phyloP scores from a whole-genome alignment of 2,113 vertebrate species.

The Etheostoma cragini region DNA sequence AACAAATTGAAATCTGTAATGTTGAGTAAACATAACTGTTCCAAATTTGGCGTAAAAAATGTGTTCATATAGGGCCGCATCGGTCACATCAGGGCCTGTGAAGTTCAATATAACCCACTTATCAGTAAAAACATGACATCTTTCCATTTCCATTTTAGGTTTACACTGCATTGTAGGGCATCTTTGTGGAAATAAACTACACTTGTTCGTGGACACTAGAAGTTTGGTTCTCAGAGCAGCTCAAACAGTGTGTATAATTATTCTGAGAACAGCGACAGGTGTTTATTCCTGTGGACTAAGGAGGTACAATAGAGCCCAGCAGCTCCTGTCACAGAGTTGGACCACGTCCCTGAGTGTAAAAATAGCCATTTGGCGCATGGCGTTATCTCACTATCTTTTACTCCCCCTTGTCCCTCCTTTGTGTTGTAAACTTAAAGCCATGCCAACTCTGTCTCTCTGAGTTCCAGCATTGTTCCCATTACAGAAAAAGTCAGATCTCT shows the following conservation, averaged over 20 bases:
- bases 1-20: neutral
- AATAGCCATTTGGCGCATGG: constrained; percentile 49
- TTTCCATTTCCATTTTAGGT: neutral
- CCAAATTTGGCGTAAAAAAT: neutral
- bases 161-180: neutral
- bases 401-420: neutral
- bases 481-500: neutral
- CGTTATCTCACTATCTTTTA: constrained; percentile 48
- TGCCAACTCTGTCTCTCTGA: neutral
- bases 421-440: neutral
- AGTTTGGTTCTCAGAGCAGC: neutral
- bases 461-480: neutral
- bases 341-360: constrained; percentile 62
- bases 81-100: neutral
- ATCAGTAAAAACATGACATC: neutral
- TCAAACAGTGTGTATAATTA: constrained; percentile 62
- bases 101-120: neutral
- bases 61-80: neutral
- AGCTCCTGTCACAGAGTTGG: constrained; percentile 64
- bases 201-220: neutral
- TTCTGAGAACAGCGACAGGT: constrained; percentile 75
- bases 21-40: neutral
- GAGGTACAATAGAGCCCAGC: constrained; percentile 62
- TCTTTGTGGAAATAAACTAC: neutral
- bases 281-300: constrained; percentile 59